These are phyloP conservation scores for Pollenia angustigena DNA, from an alignment of 2,888 invertebrate genomes.

Conservation along the genomic window DNA sequence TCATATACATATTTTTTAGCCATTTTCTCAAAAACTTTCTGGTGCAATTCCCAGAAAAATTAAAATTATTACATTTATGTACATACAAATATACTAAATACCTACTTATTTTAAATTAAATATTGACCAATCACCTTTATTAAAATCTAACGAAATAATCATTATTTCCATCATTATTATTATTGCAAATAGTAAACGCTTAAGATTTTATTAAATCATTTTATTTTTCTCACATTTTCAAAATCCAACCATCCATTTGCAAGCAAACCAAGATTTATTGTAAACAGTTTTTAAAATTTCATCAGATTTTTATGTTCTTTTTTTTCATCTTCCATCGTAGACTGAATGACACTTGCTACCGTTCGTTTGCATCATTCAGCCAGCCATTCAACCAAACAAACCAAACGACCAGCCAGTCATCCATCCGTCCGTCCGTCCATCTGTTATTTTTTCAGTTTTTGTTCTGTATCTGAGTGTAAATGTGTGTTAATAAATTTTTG, in stretches of 20 bases:
- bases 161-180: background rate
- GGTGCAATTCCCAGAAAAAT: too few relatives aligned
- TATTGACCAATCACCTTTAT: conserved; percentile 1
- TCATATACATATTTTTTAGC: too few relatives aligned
- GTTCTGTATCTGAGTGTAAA: conserved; percentile 5
- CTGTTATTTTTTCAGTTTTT: background rate
- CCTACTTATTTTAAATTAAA: background rate
- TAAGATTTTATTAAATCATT: conserved; percentile 11
- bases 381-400: background rate
- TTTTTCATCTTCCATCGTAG: conserved; percentile 38
- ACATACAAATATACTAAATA: too few relatives aligned
- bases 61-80: too few relatives aligned
- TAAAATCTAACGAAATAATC: background rate
- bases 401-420: background rate
- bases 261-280: conserved; percentile 35
- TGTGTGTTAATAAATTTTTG: conserved; percentile 23
- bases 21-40: too few relatives aligned
- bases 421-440: background rate
- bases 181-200: conserved; percentile 1
- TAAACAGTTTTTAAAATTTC: conserved; percentile 51
- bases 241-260: conserved; percentile 33
- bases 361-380: conserved; percentile 65
- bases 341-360: conserved; percentile 55
- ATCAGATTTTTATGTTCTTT: conserved; percentile 60
- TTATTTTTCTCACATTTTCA: conserved; percentile 23